Evolutionary conservation across 2,113 vertebrate species (phyloP).

Genomic region (Microtus ochrogaster): DNA sequence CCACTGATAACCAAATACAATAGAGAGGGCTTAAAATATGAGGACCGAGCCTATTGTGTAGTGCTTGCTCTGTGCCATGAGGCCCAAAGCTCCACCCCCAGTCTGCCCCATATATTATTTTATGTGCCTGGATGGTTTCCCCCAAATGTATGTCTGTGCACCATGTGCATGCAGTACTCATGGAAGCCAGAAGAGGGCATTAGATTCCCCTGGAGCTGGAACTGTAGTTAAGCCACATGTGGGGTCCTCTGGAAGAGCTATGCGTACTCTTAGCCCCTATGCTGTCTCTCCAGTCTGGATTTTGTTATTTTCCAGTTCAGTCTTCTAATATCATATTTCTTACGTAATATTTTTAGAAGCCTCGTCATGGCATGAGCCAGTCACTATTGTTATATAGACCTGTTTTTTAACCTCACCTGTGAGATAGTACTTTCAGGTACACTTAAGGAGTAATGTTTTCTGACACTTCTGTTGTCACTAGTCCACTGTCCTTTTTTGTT

Average conservation of each 20-base stretch:
- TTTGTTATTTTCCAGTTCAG: neutral
- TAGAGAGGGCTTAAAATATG: neutral
- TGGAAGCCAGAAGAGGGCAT: neutral
- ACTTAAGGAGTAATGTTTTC: neutral
- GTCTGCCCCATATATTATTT: neutral
- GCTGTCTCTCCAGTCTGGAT: neutral
- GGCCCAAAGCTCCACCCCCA: neutral
- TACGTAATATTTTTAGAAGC: neutral
- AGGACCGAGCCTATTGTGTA: neutral
- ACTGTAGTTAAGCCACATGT: neutral
- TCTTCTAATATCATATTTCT: conserved; percentile 27
- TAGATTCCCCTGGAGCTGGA: neutral
- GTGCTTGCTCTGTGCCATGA: neutral
- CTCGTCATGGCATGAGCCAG: conserved; percentile 10
- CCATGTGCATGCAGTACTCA: neutral
- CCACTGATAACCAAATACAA: neutral
- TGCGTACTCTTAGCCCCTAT: neutral
- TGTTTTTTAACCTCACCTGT: conserved; percentile 1
- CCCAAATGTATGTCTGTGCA: neutral
- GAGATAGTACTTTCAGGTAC: neutral
- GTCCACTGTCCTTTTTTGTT: neutral
- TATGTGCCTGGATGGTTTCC: neutral
- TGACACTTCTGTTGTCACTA: neutral
- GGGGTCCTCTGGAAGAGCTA: neutral
- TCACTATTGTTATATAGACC: neutral